Evolutionary conservation across 2,797 vertebrate genomes (phyloP), one percentile per base, ranked within the genome.

Genomic region (Ptychadena robeensis): DNA sequence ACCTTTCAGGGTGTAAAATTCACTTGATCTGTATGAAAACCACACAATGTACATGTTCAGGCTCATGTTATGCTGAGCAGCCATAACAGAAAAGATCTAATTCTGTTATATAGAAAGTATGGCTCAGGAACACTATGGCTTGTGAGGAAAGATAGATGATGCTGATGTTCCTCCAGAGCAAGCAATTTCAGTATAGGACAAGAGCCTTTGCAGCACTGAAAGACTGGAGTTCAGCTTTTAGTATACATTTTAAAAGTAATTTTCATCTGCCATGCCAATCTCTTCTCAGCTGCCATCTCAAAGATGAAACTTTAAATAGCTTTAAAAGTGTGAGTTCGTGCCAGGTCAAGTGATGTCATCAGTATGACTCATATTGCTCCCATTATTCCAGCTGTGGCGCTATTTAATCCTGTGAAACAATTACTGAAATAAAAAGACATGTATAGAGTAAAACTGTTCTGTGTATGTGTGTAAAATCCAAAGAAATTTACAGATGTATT

Each of bases 261-360:
- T 53, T 53, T 40, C 37, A 69, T 73, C 72, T 66, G 31, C 31
- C 68, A 61, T 53, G 69, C 18, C 59, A 27, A 61, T 68, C 71
- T 48, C 31, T 73, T 48, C 7, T 15, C 27, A 73, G 75, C 69
- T 22, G 44, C 44, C 31, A 12, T 48, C 48, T 68, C 63, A 68
- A 44, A 73, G 70, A 83, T 59, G 34, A 28, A 67, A 28, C 69
- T 38, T 79, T 79, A 73, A 66, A 79, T 73, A 73, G 63, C 73
- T 44, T 32, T 44, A 37, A 63, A 31, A 76, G 57, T 37, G 30
- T 78, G 22, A 83, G 81, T 79, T 83, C 40, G 25, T 70, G 59
- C 18, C 38, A 83, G 81, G 74, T 72, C 67, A 66, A 57, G 70
- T 73, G 82, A 83, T 83, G 76, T 83, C 65, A 73, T 73, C 44